Conservation (phyloP, 2,888 invertebrate species). For the Sinopyrophorus schimmeli region DNA sequence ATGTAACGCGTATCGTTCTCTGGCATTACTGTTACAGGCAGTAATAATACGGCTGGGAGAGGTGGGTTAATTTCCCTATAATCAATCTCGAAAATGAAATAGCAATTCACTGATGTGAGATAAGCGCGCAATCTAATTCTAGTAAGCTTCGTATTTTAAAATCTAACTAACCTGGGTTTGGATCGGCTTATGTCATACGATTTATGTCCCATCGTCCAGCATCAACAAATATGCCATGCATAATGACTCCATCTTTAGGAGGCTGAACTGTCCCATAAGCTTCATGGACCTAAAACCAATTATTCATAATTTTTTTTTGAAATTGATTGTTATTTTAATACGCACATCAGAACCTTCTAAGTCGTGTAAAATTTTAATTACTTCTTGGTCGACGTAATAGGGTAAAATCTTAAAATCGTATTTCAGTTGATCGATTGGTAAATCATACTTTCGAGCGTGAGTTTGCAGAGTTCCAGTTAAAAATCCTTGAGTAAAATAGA, state of each 20-base stretch:
- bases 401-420: slow-evolving; percentile 75
- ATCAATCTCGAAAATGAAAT: too few species aligned
- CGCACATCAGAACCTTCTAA: slow-evolving; percentile 46
- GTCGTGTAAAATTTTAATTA: slow-evolving; percentile 60
- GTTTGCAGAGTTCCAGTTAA: slow-evolving; percentile 89
- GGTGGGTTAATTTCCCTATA: slow-evolving; percentile 78
- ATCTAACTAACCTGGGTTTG: slow-evolving; percentile 64
- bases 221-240: slow-evolving; percentile 84
- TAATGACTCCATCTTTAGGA: slow-evolving; percentile 70
- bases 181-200: slow-evolving; percentile 72
- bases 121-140: not conserved
- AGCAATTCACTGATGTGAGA: not conserved
- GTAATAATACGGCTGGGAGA: slow-evolving; percentile 69
- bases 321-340: not conserved
- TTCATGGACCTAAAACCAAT: slow-evolving; percentile 48
- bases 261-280: slow-evolving; percentile 61
- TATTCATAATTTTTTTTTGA: too few species aligned
- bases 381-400: slow-evolving; percentile 67
- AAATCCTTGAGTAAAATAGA: slow-evolving; percentile 93
- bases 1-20: slow-evolving; percentile 67
- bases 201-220: slow-evolving; percentile 83
- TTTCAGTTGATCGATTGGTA: slow-evolving; percentile 83
- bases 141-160: not conserved
- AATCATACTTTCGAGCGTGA: slow-evolving; percentile 79
- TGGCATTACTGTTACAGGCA: slow-evolving; percentile 66